Evolutionary conservation across 1,140 invertebrate species (phyloP).

Genomic region (Zaprionus tsacasi): DNA sequence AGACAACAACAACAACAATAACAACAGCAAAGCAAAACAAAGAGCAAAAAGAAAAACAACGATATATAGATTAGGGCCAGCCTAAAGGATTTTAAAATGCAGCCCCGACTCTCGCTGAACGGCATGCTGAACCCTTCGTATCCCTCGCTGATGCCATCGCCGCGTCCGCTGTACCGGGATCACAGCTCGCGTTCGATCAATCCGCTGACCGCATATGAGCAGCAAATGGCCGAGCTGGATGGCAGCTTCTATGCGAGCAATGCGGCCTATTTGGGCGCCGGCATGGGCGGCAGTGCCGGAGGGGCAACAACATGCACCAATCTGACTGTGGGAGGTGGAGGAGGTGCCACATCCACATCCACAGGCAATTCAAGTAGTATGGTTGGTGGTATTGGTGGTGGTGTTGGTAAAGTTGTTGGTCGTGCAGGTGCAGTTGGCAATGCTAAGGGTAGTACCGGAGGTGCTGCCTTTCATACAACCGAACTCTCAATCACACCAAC

Average conservation of each 20-base stretch:
- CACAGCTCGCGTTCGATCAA: slow-evolving; percentile 81
- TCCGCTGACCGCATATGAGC: slow-evolving; percentile 76
- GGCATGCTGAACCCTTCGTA: slow-evolving; percentile 76
- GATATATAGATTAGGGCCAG: slow-evolving; percentile 57
- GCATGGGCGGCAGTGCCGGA: slow-evolving; percentile 70
- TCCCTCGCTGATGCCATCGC: slow-evolving; percentile 79
- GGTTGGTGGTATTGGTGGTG: slow-evolving; percentile 4
- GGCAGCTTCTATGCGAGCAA: slow-evolving; percentile 78
- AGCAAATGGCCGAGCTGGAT: slow-evolving; percentile 81
- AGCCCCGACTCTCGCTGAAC: slow-evolving; percentile 80
- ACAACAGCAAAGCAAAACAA: slow-evolving; percentile 28
- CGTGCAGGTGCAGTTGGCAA: not conserved
- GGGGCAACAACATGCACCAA: slow-evolving; percentile 69
- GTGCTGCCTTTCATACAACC: slow-evolving; percentile 71
- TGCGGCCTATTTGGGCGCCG: slow-evolving; percentile 70
- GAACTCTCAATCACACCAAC: slow-evolving; percentile 81
- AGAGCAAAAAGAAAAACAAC: slow-evolving; percentile 35
- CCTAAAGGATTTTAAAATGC: slow-evolving; percentile 74
- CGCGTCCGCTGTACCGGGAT: slow-evolving; percentile 75
- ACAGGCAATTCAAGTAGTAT: slow-evolving; percentile 23
- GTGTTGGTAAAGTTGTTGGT: not conserved
- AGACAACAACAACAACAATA: slow-evolving; percentile 41
- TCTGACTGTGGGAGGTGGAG: slow-evolving; percentile 47
- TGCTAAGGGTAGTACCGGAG: not conserved
- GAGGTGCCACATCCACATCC: slow-evolving; percentile 25